Evolutionary conservation across 1,140 invertebrate species (phyloP).

Genomic region (Drosophila sucinea): DNA sequence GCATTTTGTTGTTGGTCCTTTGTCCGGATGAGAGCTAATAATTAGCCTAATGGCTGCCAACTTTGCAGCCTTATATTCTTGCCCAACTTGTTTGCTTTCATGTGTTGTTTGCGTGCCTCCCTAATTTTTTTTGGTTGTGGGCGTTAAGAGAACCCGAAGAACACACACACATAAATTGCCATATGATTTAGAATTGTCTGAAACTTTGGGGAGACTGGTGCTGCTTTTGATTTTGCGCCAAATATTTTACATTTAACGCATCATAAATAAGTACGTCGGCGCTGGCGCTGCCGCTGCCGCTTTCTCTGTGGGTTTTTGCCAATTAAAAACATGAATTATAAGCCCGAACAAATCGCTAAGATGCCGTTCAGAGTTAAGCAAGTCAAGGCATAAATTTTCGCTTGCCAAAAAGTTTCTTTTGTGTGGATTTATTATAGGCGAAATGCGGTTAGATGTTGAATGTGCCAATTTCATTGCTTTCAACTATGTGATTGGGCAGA

Average conservation of each 20-base stretch:
- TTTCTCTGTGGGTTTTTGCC: slow-evolving; percentile 51
- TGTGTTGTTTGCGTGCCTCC: slow-evolving; percentile 1
- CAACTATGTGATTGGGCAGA: slow-evolving; percentile 10
- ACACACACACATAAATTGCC: slow-evolving; percentile 57
- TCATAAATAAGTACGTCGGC: slow-evolving; percentile 65
- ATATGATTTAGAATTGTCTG: slow-evolving; percentile 57
- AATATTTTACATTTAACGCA: slow-evolving; percentile 75
- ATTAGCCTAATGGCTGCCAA: slow-evolving; percentile 75
- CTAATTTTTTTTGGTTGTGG: slow-evolving; percentile 17
- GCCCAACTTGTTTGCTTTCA: slow-evolving; percentile 4
- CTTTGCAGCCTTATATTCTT: slow-evolving; percentile 36
- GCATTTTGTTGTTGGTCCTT: slow-evolving; percentile 16
- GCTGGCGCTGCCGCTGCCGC: slow-evolving; percentile 24
- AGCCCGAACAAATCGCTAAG: slow-evolving; percentile 71
- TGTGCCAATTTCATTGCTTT: slow-evolving; percentile 47
- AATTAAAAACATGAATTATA: slow-evolving; percentile 80
- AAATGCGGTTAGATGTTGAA: slow-evolving; percentile 70
- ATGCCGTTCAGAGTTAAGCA: slow-evolving; percentile 28
- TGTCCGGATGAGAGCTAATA: slow-evolving; percentile 44
- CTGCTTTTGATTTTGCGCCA: slow-evolving; percentile 71
- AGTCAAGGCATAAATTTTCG: slow-evolving; percentile 70
- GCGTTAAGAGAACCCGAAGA: slow-evolving; percentile 4
- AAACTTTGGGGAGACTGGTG: slow-evolving; percentile 7
- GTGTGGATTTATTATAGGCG: slow-evolving; percentile 66
- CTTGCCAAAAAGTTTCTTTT: slow-evolving; percentile 72